phyloP scores from a whole-genome alignment of 2,797 vertebrate species.

The Oreochromis mossambicus region DNA sequence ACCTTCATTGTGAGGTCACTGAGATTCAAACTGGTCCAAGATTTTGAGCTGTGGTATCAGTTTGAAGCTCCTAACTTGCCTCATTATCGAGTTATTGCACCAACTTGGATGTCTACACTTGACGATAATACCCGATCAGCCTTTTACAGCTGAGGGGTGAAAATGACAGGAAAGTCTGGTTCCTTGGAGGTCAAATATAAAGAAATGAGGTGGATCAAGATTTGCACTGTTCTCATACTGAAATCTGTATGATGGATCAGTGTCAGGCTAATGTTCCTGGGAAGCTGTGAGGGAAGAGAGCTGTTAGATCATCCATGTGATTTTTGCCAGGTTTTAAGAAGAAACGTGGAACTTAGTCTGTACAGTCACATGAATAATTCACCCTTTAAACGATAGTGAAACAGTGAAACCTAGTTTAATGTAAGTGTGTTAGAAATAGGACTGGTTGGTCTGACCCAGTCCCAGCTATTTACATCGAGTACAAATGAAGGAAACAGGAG shows the following conservation, averaged over 20 bases:
- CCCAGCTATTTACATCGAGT: background rate
- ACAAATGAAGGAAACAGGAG: background rate
- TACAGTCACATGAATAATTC: background rate
- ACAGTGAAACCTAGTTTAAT: background rate
- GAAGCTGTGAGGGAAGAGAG: background rate
- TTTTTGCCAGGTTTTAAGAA: background rate
- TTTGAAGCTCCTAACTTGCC: background rate
- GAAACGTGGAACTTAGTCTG: background rate
- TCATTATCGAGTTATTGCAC: background rate
- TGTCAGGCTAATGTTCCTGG: background rate
- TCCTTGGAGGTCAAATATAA: background rate
- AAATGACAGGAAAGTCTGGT: background rate
- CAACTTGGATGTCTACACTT: background rate
- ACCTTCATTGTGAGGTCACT: background rate
- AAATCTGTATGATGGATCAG: background rate
- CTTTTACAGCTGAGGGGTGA: background rate
- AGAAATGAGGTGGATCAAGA: background rate
- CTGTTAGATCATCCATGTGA: background rate
- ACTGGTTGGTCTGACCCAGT: background rate
- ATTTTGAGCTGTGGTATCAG: background rate
- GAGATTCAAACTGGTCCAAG: background rate
- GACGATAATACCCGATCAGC: background rate
- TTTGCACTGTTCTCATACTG: background rate
- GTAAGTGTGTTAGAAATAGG: background rate
- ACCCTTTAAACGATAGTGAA: background rate